Evolutionary conservation across 2,888 invertebrate species (phyloP).

Genomic region (Pristionchus exspectatus): DNA sequence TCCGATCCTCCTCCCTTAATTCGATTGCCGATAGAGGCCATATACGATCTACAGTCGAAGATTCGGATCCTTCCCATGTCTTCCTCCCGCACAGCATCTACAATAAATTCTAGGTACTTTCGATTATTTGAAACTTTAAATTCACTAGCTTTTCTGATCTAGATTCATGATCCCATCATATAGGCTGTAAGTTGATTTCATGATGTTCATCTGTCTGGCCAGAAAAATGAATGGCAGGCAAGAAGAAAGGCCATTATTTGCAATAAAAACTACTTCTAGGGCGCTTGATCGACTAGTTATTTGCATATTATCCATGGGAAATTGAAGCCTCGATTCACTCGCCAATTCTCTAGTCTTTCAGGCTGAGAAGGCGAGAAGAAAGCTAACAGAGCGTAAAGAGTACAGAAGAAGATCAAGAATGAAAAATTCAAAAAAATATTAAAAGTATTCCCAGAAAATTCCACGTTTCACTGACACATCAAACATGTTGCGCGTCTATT

Average conservation of each 20-base stretch:
- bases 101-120: neutral
- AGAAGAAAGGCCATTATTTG: neutral
- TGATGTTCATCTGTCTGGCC: no score
- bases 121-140: neutral
- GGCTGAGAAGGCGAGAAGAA: conserved; percentile 75
- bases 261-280: no score
- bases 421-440: conserved; percentile 86
- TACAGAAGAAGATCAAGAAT: conserved; percentile 92
- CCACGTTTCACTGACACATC: neutral
- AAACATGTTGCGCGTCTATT: neutral
- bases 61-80: conserved; percentile 52
- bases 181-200: no score
- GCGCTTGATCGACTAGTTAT: neutral
- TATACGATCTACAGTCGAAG: conserved; percentile 95
- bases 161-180: no score
- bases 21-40: conserved; percentile 95
- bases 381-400: conserved; percentile 84
- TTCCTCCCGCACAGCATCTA: neutral
- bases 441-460: neutral
- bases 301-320: conserved; percentile 20
- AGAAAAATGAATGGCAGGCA: conserved; percentile 75
- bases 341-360: conserved; percentile 33
- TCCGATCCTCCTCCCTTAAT: conserved; percentile 98
- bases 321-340: conserved; percentile 24
- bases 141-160: no score